A percentile compares a stretch with the other conserved stretches of the same genome.
Conservation (phyloP, 2,888 invertebrate species). For the Oscheius sp. region DNA sequence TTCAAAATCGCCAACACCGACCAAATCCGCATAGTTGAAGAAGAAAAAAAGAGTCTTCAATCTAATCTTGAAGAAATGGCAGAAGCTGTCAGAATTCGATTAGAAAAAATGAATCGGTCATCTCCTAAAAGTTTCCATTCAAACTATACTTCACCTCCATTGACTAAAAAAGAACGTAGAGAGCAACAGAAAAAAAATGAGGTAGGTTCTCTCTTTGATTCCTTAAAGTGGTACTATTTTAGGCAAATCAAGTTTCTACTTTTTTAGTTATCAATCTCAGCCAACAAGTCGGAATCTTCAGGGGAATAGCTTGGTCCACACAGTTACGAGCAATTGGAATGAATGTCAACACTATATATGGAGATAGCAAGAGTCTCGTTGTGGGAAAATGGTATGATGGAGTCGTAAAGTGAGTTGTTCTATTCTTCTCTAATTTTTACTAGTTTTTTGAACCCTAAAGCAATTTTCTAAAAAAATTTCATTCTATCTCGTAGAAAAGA, state of each 20-base stretch:
- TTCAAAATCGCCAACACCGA: no score
- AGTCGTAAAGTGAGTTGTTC: background rate
- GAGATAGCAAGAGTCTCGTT: background rate
- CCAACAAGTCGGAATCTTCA: background rate
- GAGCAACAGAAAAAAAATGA: slow-evolving; percentile 4
- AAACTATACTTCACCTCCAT: background rate
- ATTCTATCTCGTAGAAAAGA: no score
- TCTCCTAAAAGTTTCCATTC: no score
- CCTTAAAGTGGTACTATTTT: background rate
- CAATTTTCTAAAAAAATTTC: no score
- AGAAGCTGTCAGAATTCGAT: no score
- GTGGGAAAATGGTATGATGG: slow-evolving; percentile 12
- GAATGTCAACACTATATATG: background rate
- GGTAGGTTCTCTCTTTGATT: background rate
- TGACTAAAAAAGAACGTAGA: no score
- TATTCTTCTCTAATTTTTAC: no score
- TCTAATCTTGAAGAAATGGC: no score
- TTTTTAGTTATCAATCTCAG: background rate
- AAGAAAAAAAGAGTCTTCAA: no score
- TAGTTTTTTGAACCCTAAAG: no score
- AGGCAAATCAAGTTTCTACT: background rate
- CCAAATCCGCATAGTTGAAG: no score
- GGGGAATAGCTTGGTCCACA: background rate
- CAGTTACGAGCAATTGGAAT: background rate
- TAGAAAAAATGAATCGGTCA: no score